phyloP scores from a whole-genome alignment of 2,113 vertebrate species.

The Rhodinocichla rosea region DNA sequence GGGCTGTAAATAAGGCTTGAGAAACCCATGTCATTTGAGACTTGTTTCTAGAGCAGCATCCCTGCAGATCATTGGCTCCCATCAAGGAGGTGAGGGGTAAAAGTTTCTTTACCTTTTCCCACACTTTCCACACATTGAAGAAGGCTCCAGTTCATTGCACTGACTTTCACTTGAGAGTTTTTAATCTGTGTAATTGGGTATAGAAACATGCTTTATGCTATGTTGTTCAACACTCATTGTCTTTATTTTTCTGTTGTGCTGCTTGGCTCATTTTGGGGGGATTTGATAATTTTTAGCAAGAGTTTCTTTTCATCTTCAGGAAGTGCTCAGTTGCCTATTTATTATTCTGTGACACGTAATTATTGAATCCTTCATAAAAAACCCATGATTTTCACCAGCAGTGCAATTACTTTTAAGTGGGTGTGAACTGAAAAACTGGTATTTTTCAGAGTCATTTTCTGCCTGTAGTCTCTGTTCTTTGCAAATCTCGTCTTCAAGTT shows the following conservation, averaged over 20 bases:
- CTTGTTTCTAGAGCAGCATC: neutral
- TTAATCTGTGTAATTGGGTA: neutral
- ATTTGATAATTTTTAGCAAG: neutral
- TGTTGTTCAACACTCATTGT: neutral
- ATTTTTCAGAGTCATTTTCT: neutral
- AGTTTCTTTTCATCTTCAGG: neutral
- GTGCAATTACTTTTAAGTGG: neutral
- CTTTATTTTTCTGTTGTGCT: neutral
- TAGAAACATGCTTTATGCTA: neutral
- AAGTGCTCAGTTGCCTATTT: neutral
- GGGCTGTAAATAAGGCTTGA: neutral
- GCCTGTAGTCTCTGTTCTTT: neutral
- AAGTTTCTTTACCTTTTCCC: neutral
- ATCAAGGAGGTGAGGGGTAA: neutral
- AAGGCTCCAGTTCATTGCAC: neutral
- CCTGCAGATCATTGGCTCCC: neutral
- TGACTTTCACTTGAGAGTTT: neutral
- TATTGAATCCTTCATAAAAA: neutral
- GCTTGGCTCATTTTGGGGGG: neutral
- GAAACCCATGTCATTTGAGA: accelerated
- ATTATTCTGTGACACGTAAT: neutral
- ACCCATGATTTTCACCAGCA: neutral
- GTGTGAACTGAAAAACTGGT: neutral
- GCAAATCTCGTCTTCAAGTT: neutral
- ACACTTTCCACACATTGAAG: neutral